Evolutionary conservation across 1,140 invertebrate species (phyloP).

Genomic region (Melitaea cinxia): DNA sequence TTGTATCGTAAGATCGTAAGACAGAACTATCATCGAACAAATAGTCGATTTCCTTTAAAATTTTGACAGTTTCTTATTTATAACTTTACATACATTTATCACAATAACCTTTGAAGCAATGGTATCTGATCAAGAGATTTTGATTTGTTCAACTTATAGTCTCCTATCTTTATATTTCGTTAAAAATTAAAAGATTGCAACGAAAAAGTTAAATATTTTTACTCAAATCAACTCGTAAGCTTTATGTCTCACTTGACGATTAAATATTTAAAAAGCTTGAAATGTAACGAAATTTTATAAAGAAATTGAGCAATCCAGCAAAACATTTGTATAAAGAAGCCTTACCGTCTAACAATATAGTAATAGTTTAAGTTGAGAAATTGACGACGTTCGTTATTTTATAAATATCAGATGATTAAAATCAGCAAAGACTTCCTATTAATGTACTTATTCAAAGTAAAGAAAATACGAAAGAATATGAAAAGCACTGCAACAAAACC

Average conservation of each 20-base stretch:
- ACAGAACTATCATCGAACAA: no score
- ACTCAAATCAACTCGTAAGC: not conserved
- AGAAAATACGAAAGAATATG: no score
- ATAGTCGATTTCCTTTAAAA: no score
- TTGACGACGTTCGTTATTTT: constrained; percentile 74
- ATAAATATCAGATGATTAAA: constrained; percentile 19
- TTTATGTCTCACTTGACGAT: constrained; percentile 12
- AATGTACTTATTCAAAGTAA: no score
- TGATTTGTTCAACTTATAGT: no score
- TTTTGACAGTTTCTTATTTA: no score
- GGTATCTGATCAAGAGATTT: constrained; percentile 21
- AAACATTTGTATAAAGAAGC: constrained; percentile 21
- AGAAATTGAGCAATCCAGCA: constrained; percentile 37
- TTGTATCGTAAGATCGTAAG: no score
- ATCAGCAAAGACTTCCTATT: not conserved
- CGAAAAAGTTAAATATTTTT: no score
- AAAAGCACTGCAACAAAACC: no score
- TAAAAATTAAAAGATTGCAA: no score
- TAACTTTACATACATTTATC: no score
- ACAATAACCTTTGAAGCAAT: constrained; percentile 32
- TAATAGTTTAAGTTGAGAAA: constrained; percentile 71
- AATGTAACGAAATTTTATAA: constrained; percentile 8
- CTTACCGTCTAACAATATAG: constrained; percentile 47
- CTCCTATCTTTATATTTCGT: no score
- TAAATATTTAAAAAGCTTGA: constrained; percentile 5